Evolutionary conservation across 1,140 invertebrate genomes (phyloP), one percentile per base, ranked within the genome.

Genomic region (Subanguina moxae): DNA sequence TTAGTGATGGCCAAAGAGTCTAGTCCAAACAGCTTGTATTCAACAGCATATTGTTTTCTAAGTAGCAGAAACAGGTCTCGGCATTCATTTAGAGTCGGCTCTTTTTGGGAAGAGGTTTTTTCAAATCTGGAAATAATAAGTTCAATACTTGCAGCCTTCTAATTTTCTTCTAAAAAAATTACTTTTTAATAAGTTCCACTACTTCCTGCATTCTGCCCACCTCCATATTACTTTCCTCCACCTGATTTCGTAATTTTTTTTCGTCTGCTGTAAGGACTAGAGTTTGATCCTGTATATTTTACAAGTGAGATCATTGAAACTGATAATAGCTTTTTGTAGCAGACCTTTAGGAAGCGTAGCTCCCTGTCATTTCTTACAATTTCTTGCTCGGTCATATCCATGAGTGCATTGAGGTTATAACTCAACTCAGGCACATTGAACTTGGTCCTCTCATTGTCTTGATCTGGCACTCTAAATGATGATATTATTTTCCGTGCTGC

Each of bases 281-380:
- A 58, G 88, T 27, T 90, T 89, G 87, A 77, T 95, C 90, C 59
- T 91, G 87, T 11, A 86, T 83, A 21, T 7, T 5, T 56, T 56
- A 23, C 9, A 13, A 5, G 28, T 23, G 3, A 56, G 52, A 38
- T 38, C 32, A 11, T 11, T 38, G 11, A 38, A 38, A 38, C 32
- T 38, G 11, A 38, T 38, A 38, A 38, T 38, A 38, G 11, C 3
- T 5, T 11, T 38, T 38, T 38, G 32, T 38, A 38, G 28, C 52
- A 19, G 71, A 88, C 87, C 46, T 88, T 85, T 62, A 93, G 84
- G 66, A 87, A 87, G 42, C 88, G 87, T 43, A 90, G 85, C 79
- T 97, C 88, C 58, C 89, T 87, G 71, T 94, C 91, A 79, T 92
- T 93, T 73, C 88, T 86, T 38, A 96, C 90, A 59, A 97, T 97